Percentiles rank a stretch among this genome's conserved stretches.
Evolutionary conservation across 1,140 invertebrate genomes (phyloP).

Genomic region (Drosophila pseudoobscura): DNA sequence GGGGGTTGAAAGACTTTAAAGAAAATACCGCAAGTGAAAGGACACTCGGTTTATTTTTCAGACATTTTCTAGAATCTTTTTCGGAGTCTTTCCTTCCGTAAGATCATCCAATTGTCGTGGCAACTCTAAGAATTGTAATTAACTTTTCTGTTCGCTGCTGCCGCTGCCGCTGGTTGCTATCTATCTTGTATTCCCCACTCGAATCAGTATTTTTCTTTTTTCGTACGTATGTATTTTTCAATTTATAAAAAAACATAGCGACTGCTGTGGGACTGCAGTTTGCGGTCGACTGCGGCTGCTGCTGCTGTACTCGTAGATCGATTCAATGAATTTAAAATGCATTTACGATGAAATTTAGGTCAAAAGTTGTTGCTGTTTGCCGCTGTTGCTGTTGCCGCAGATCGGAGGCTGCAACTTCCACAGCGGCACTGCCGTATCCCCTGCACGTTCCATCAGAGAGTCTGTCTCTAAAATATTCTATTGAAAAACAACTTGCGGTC

Average conservation of each 20-base stretch:
- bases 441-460: constrained; percentile 68
- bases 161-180: background rate
- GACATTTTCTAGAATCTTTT: no score
- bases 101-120: background rate
- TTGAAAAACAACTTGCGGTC: constrained; percentile 69
- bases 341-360: constrained; percentile 81
- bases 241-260: constrained; percentile 56
- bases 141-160: constrained; percentile 17
- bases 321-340: constrained; percentile 82
- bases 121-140: background rate
- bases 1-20: background rate
- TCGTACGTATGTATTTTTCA: constrained; percentile 49
- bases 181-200: constrained; percentile 7
- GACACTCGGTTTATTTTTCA: no score
- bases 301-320: constrained; percentile 56
- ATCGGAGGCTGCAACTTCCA: constrained; percentile 27
- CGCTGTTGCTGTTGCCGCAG: constrained; percentile 3
- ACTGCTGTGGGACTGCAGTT: constrained; percentile 4
- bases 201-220: constrained; percentile 32
- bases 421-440: constrained; percentile 30
- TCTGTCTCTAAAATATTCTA: constrained; percentile 69
- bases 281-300: constrained; percentile 31
- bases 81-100: background rate
- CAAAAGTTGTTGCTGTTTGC: constrained; percentile 68
- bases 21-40: no score